Evolutionary conservation across 2,113 vertebrate genomes (phyloP), one percentile per base, ranked within the genome.

Genomic region (Micromys minutus): DNA sequence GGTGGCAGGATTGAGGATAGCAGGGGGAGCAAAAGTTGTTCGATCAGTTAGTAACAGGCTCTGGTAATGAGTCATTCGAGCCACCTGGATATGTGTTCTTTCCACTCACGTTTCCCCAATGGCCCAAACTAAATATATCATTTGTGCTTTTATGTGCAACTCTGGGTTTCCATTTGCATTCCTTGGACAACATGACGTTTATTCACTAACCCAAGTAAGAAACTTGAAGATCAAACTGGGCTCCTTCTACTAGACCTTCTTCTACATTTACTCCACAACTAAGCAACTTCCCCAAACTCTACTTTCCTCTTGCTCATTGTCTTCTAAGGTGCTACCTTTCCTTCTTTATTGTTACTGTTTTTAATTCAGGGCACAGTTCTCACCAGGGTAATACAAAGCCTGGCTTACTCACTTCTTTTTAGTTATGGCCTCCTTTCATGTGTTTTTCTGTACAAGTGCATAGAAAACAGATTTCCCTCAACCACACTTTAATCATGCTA

Each of bases 131-230:
- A 71, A 95, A 81, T 55, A 76, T 36, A 83, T 80, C 52, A 75
- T 65, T 94, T 80, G 22, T 29, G 94, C 81, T 95, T 74, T 80
- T 34, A 74, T 76, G 90, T 22, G 26, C 36, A 21, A 95, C 29
- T 50, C n/a, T 34, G 22, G 42, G 45, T 90, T 90, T 59, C 77
- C 72, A 92, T 39, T 22, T 94, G 10, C 79, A 89, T 90, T 90
- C 63, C 36, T 63, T 83, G 47, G 94, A 80, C 47, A 52, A 42
- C 24, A 77, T 59, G 74, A 63, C 17, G 47, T 77, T 95, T 91
- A 95, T 83, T 89, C 50, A 90, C 4, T 59, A 95, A 89, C 59
- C 75, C 57, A 85, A 95, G 85, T 59, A 72, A 96, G 71, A 95
- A 89, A 79, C 11, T n/a, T 88, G 31, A 74, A 31, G 92, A 97